These are phyloP conservation scores for Pogonophryne albipinna DNA, from an alignment of 2,797 vertebrate species.

Conservation along the genomic window DNA sequence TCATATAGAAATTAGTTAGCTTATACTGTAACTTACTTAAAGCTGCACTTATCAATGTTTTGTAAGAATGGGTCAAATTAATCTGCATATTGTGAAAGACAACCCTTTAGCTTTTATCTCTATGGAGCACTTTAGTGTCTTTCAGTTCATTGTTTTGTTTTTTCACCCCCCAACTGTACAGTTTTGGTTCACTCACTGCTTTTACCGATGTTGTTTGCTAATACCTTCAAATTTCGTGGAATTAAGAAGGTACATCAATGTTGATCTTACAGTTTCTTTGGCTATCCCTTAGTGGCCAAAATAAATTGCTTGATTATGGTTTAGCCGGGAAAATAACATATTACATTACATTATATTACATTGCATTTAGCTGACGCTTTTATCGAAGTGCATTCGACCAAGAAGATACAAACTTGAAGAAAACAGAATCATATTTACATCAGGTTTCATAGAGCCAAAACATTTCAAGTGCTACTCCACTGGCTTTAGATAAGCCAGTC, in stretches of 20 bases:
- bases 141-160: slow-evolving; percentile 1
- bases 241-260: not conserved
- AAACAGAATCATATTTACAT: too few relatives aligned
- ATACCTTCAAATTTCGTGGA: not conserved
- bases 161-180: rapidly evolving
- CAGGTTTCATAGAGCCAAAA: too few relatives aligned
- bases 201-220: not conserved
- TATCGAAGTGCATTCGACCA: too few relatives aligned
- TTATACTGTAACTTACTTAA: not conserved
- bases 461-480: too few relatives aligned
- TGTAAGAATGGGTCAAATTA: too few relatives aligned
- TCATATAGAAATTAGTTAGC: not conserved
- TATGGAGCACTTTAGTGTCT: not conserved
- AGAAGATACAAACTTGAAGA: too few relatives aligned
- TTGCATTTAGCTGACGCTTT: too few relatives aligned
- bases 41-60: not conserved
- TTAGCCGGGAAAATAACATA: not conserved
- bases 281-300: not conserved
- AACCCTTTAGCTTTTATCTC: too few relatives aligned
- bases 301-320: too few relatives aligned
- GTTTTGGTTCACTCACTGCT: not conserved
- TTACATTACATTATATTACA: not conserved
- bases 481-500: too few relatives aligned
- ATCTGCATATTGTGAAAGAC: not conserved
- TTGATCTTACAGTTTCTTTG: not conserved